phyloP scores from a whole-genome alignment of 2,113 vertebrate species.

The Bos taurus region ARS-UCD2.0 NC_037351.1:20018501-20019000 shows the following conservation, averaged over 20 bases:
- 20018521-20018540: not conserved
- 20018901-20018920: not conserved
- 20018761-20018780: not conserved
- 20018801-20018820: not conserved
- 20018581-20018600: not conserved
- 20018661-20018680: not conserved
- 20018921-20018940: not conserved
- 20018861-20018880: not conserved
- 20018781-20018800: not conserved
- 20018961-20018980: not conserved
- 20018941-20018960: not conserved
- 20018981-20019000: not conserved
- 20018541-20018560: not conserved
- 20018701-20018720: not conserved
- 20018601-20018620: not conserved
- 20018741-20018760: not conserved
- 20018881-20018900: not conserved
- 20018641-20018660: not conserved
- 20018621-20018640: not conserved
- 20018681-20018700: not conserved
- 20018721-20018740: not conserved
- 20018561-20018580: not conserved
- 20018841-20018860: not conserved
- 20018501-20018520: not conserved
- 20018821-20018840: not conserved